Conservation (phyloP, 1,140 invertebrate species). For the Uloborus diversus region DNA sequence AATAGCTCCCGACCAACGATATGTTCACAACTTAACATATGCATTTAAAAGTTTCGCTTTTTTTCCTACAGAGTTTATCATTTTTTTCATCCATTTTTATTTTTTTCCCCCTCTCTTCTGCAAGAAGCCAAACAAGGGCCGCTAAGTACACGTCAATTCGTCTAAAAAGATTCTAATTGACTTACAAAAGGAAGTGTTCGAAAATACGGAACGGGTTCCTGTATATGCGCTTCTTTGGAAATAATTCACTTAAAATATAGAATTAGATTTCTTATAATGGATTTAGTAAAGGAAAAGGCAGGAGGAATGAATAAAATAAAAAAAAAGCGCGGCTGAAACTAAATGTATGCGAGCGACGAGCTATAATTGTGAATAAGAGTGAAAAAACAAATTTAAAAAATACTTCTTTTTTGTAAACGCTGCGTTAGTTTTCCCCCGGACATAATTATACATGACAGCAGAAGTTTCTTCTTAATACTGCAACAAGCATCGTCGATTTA, state of each 20-base stretch:
- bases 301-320: neutral
- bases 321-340: neutral
- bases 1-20: slow-evolving; percentile 15
- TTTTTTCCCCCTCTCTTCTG: slow-evolving; percentile 33
- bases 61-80: neutral
- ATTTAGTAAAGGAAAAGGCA: slow-evolving; percentile 24
- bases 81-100: slow-evolving; percentile 25
- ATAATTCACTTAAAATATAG: slow-evolving; percentile 57
- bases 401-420: slow-evolving; percentile 30
- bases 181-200: slow-evolving; percentile 48
- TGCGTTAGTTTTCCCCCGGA: slow-evolving; percentile 13
- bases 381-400: slow-evolving; percentile 30
- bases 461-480: neutral
- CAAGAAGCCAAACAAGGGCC: slow-evolving; percentile 53
- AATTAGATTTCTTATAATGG: slow-evolving; percentile 56
- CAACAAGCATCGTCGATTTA: slow-evolving; percentile 24
- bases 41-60: neutral
- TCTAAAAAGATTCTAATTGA: slow-evolving; percentile 56
- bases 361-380: slow-evolving; percentile 51
- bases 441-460: slow-evolving; percentile 54
- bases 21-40: slow-evolving; percentile 23
- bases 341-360: slow-evolving; percentile 11
- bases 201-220: neutral
- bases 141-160: slow-evolving; percentile 53
- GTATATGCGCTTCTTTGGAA: slow-evolving; percentile 34